phyloP scores from a whole-genome alignment of 2,888 invertebrate species.

The Acrocyrtus sp. region DNA sequence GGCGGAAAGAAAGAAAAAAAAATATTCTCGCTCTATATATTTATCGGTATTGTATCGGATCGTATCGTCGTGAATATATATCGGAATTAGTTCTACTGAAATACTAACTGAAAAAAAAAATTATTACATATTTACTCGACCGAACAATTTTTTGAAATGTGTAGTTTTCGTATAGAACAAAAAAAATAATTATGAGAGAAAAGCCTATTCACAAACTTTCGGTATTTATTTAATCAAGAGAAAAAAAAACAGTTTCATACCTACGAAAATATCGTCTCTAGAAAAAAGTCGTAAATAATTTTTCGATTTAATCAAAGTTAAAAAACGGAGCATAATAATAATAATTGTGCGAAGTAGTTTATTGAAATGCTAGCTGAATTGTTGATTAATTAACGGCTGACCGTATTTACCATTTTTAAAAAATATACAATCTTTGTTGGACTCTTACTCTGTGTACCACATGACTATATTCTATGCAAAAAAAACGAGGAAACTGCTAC shows the following conservation, averaged over 20 bases:
- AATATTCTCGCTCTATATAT: slow-evolving; percentile 32
- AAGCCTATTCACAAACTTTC: neutral
- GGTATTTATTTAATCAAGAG: no score
- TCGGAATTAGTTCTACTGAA: neutral
- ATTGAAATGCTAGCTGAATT: no score
- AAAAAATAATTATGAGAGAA: neutral
- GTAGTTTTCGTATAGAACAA: slow-evolving; percentile 1
- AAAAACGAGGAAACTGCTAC: slow-evolving; percentile 30
- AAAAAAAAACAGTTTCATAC: no score
- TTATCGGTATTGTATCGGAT: slow-evolving; percentile 28
- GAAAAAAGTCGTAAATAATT: no score
- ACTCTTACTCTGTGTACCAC: neutral
- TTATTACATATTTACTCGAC: neutral
- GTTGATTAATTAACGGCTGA: no score
- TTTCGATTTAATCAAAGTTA: no score
- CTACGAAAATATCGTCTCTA: neutral
- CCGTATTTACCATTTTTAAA: no score
- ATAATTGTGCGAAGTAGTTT: no score
- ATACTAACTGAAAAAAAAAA: slow-evolving; percentile 1
- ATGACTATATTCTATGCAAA: slow-evolving; percentile 28
- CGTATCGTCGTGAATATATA: neutral
- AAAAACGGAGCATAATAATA: no score
- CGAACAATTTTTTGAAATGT: neutral
- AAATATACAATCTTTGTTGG: no score
- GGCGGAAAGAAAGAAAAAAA: slow-evolving; percentile 2